phyloP scores from a whole-genome alignment of 1,140 invertebrate genomes.

The Eupristina koningsbergeri region DNA sequence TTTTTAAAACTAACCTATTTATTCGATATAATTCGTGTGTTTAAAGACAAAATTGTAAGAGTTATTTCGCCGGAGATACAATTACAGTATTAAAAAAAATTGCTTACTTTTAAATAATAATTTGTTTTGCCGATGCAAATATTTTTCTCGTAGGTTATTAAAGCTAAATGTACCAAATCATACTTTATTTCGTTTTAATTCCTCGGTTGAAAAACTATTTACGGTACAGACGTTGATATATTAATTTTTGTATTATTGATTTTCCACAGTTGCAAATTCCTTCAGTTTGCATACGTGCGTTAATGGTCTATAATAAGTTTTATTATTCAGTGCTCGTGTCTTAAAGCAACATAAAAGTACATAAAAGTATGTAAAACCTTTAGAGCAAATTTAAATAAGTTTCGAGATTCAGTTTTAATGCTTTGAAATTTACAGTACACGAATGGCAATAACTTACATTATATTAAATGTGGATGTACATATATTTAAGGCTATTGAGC shows the following conservation, averaged over 20 bases:
- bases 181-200: background rate
- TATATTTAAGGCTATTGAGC: too few relatives aligned
- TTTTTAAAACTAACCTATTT: background rate
- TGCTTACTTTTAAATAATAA: background rate
- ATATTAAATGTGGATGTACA: background rate
- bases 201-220: background rate
- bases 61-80: too few relatives aligned
- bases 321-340: slow-evolving; percentile 3
- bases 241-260: background rate
- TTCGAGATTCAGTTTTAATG: slow-evolving; percentile 10
- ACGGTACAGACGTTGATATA: background rate
- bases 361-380: slow-evolving; percentile 15
- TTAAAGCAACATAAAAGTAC: background rate
- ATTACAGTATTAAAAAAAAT: background rate
- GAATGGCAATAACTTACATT: background rate
- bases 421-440: background rate
- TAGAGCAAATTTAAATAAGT: slow-evolving; percentile 8
- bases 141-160: background rate
- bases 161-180: background rate
- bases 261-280: background rate
- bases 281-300: background rate
- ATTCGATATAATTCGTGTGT: too few relatives aligned
- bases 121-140: background rate
- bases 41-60: too few relatives aligned
- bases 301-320: slow-evolving; percentile 13